Evolutionary conservation across 2,797 vertebrate species (phyloP), one percentile per base, ranked within the genome.

Genomic region (Falco columbarius): DNA sequence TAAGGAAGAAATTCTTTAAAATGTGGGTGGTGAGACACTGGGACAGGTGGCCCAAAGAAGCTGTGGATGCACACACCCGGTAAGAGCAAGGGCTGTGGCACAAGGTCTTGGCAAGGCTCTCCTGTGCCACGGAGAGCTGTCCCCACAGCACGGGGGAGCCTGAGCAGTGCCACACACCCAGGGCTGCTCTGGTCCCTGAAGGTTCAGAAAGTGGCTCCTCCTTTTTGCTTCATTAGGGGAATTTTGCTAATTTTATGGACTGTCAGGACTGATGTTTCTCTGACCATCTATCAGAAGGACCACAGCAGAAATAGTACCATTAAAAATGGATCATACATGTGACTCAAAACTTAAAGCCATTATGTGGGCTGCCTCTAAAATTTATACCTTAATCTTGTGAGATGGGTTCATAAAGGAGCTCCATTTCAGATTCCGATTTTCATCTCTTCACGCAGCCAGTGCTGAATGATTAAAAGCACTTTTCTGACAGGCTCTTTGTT

Each of bases 231-330:
- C 87, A 22, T 62, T 68, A 87, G 59, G 23, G 14, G 20, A 22
- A 62, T 24, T 58, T 67, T 93, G 52, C 81, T 91, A 81, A 94
- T 94, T 95, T 92, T 94, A 61, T 21, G 32, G 49, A 29, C 74
- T 85, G 74, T 59, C 55, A 34, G 56, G 86, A 76, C 63, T 89
- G 89, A 87, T 4, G 0, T 92, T 89, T 77, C 90, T 74, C 74
- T 92, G 95, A 76, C 89, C 96, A 93, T 95, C 91, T 95, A 59
- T 93, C 94, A 95, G 71, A 93, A 75, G 38, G 2, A 14, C 54
- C 66, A 75, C 32, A 59, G 95, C 86, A 96, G 95, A 97, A 97
- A 95, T 94, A 96, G 95, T 74, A 46, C 55, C 63, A 68, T 89
- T 95, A 96, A 95, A 96, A 96, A 92, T 91, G 75, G 65, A 90